Evolutionary conservation across 2,888 invertebrate genomes (phyloP).

Genomic region (Diploptera punctata): DNA sequence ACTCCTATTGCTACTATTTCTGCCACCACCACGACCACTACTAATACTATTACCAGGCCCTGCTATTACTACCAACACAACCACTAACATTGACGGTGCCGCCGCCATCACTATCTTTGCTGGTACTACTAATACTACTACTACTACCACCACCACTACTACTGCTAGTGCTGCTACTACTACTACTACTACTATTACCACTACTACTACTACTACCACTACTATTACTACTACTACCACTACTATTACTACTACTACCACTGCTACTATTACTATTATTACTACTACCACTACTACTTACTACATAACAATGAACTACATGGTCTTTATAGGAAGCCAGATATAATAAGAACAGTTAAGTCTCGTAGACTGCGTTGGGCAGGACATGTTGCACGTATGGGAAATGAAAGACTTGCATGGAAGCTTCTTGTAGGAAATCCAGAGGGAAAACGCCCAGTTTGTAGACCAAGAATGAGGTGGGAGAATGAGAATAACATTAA

Average conservation of each 20-base stretch:
- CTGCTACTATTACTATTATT: neutral
- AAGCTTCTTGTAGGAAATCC: no score
- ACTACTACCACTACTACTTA: no score
- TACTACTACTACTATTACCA: neutral
- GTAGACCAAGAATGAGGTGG: no score
- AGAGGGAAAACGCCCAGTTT: no score
- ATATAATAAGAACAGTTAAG: no score
- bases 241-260: neutral
- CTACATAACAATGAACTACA: no score
- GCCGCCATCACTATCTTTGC: neutral
- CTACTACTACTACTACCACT: neutral
- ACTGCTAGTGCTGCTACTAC: neutral
- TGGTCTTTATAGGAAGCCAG: no score
- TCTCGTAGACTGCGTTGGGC: no score
- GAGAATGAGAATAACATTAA: no score
- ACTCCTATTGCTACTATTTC: neutral
- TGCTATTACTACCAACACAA: neutral
- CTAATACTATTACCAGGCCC: neutral
- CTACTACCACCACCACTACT: neutral
- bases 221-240: neutral
- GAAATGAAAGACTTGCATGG: no score
- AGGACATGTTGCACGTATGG: no score
- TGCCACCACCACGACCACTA: neutral
- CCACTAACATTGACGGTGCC: neutral
- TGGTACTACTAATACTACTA: neutral